Base-by-base conservation (phyloP, 2,888 invertebrate species). In the Harpalus rufipes region DNA sequence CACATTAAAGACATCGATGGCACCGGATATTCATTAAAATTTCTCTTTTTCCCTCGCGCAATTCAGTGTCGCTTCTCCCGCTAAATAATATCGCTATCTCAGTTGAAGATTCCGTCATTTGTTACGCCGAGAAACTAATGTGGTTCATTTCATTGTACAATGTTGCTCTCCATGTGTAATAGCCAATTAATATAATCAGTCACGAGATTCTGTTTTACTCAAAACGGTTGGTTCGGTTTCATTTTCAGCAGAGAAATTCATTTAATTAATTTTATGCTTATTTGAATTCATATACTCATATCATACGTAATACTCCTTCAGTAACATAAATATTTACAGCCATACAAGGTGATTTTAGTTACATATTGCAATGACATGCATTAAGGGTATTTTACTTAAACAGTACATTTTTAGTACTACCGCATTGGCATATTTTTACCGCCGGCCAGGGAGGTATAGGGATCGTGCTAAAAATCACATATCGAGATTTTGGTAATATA, bases 11-110 rank as follows among this genome's bases (percentile, higher is more conserved):
- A 76, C 61, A 14, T 56, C 58, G 76, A 72, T 58, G 72, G 32
- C 72, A 68, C 44, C 58, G 74, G 82, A 82, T 82, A 82, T 82
- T 82, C 82, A 82, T 82, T 82, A 82, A 82, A 58, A 82, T 72
- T 81, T 72, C 82, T 39, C 58, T 59, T 72, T 82, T 72, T 65
- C 76, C 32, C 76, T 7, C 76, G 10, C 51, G 44, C 16, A 12
- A 39, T 39, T n/a, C 39, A 10, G 68, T 68, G 76, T 68, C 68
- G 68, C 32, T 68, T n/a, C 76, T 41, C 32, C 10, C 76, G 18
- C 76, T 76, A 76, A 76, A 51, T 76, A 76, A 76, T 76, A 76
- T 18, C 76, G 25, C 44, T 44, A 51, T 76, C 25, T n/a, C 51
- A 16, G 56, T 18, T 8, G 21, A 51, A 56, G 56, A 44, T 76